phyloP scores from a whole-genome alignment of 2,888 invertebrate genomes.

The Cylindroiulus punctatus region DNA sequence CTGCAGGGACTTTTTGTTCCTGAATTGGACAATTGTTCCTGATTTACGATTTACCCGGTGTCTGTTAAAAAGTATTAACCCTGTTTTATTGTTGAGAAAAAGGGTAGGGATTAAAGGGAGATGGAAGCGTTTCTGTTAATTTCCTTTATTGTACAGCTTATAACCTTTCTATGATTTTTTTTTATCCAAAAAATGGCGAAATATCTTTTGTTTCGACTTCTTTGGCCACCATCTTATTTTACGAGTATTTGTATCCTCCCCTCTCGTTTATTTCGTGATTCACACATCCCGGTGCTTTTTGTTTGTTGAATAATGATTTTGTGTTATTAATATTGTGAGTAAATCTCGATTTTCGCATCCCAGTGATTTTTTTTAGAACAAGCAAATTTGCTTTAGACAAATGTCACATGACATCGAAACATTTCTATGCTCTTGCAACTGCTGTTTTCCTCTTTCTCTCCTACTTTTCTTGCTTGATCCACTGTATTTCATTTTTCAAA shows the following conservation, averaged over 20 bases:
- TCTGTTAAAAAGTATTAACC: conserved; percentile 42
- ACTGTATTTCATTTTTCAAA: neutral
- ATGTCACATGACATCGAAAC: neutral
- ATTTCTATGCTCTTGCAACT: neutral
- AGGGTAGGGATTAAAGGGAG: conserved; percentile 27
- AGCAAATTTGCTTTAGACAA: neutral
- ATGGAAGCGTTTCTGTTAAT: conserved; percentile 7
- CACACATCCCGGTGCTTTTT: neutral
- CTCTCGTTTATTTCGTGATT: conserved; percentile 8
- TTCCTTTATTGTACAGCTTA: conserved; percentile 45
- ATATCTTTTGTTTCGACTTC: neutral
- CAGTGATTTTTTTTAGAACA: neutral
- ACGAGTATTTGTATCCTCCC: neutral
- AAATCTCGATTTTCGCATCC: neutral
- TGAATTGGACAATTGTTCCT: conserved; percentile 21
- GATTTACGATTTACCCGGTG: conserved; percentile 33
- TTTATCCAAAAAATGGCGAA: neutral
- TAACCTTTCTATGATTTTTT: conserved; percentile 40
- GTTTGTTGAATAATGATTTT: conserved; percentile 1
- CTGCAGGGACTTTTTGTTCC: conserved; percentile 23
- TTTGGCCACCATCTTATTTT: conserved; percentile 21
- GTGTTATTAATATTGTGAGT: neutral
- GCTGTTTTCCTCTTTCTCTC: neutral
- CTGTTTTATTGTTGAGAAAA: conserved; percentile 36
- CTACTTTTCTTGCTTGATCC: neutral